A percentile compares a stretch with the other conserved stretches of the same genome.
phyloP scores from a whole-genome alignment of 2,888 invertebrate species.

The Rhodophaea formosa region DNA sequence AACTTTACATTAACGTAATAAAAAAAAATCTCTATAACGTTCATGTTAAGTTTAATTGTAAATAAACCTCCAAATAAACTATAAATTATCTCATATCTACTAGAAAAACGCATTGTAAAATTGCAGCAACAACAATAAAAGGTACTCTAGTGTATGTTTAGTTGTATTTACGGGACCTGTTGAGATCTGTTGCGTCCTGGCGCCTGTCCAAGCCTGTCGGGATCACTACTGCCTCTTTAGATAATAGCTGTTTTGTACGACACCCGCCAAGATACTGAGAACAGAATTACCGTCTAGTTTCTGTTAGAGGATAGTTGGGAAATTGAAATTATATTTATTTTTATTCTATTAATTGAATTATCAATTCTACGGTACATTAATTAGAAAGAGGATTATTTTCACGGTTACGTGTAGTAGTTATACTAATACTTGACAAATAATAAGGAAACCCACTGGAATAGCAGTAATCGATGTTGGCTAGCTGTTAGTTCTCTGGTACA shows the following conservation, averaged over 20 bases:
- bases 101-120: neutral
- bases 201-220: conserved; percentile 56
- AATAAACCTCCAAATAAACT: too few relatives aligned
- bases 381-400: too few relatives aligned
- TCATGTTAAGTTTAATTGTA: too few relatives aligned
- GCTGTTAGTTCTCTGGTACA: too few relatives aligned
- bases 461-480: too few relatives aligned
- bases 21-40: too few relatives aligned
- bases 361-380: too few relatives aligned
- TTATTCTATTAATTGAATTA: too few relatives aligned
- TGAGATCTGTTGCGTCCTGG: conserved; percentile 70
- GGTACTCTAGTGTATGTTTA: conserved; percentile 15
- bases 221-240: conserved; percentile 56
- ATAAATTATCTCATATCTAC: neutral
- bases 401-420: too few relatives aligned
- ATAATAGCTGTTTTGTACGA: conserved; percentile 43
- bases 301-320: neutral
- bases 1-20: too few relatives aligned
- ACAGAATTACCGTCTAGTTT: neutral
- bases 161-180: conserved; percentile 44
- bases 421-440: too few relatives aligned
- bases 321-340: neutral
- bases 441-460: too few relatives aligned
- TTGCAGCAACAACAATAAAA: conserved; percentile 11
- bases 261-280: conserved; percentile 1